Evolutionary conservation across 2,797 vertebrate species (phyloP), one percentile per base, ranked within the genome.

Genomic region (Oreonectes daqikongensis): DNA sequence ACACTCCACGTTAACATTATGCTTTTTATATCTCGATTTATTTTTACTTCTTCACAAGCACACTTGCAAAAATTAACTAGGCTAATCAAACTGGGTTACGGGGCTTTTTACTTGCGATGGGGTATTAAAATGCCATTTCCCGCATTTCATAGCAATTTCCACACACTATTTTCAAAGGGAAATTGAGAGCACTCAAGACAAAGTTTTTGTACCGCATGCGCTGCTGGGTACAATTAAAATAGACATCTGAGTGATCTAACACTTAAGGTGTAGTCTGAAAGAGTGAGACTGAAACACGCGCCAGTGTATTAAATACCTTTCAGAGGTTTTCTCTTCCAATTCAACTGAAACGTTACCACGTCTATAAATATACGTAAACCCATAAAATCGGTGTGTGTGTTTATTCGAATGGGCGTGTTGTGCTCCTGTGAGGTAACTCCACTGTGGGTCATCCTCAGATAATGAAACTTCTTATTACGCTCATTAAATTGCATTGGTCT

Each of bases 71-170:
- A 82, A 86, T 87, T 79, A 90, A 92, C 86, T 88, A 85, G 87
- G 89, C 86, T 88, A 88, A 91, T 92, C 88, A 84, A 85, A 90
- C 87, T 85, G 85, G 90, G 89, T 90, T 90, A 91, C 87, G 86
- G 79, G 80, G 76, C 79, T 80, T 84, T 74, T 85, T 87, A 42
- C 83, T 88, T 85, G 83, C 84, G 88, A 87, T 72, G 35, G 85
- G 86, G 75, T 72, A 83, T 87, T 85, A 85, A 88, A 87, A 85
- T 77, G 85, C 87, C 71, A 89, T 90, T 91, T 88, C 66, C 82
- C 83, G 85, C 86, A 90, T 90, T 91, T 89, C 85, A 78, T 83
- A 84, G 87, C 83, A 87, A 90, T 91, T 92, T 91, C 89, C 85
- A 86, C 59, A 80, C 78, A 83, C 83, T 87, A 52, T 87, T 90